phyloP scores from a whole-genome alignment of 2,888 invertebrate genomes.

The Mimumesa dahlbomi region DNA sequence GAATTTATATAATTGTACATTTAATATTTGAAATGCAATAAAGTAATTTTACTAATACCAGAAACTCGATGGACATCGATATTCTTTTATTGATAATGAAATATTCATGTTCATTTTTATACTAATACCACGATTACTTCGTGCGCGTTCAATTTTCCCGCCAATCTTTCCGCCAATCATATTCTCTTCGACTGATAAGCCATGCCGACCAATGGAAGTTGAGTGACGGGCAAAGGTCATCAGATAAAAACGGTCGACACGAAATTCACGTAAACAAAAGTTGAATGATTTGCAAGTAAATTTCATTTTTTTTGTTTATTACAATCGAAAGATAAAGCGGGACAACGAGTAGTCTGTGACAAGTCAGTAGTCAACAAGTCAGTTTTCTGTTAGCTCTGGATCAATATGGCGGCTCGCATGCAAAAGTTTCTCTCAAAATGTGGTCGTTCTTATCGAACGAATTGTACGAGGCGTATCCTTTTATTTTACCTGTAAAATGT shows the following conservation, averaged over 20 bases:
- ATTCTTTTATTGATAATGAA: too few species aligned
- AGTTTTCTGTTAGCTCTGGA: constrained; percentile 40
- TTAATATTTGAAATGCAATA: too few species aligned
- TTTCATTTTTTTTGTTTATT: neutral
- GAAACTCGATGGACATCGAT: too few species aligned
- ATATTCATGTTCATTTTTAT: too few species aligned
- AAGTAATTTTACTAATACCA: too few species aligned
- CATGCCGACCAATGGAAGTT: neutral
- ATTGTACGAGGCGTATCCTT: constrained; percentile 73
- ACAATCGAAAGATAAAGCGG: too few species aligned
- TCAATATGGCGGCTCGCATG: constrained; percentile 67
- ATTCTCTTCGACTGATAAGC: neutral
- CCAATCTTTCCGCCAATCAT: neutral
- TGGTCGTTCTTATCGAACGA: constrained; percentile 35
- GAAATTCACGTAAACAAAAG: neutral
- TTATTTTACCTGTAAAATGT: constrained; percentile 6
- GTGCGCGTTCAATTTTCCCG: neutral
- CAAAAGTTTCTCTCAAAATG: constrained; percentile 54
- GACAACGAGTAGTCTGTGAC: neutral
- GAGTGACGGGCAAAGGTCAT: constrained; percentile 7
- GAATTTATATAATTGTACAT: too few species aligned
- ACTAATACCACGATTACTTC: neutral
- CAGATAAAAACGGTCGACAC: constrained; percentile 1
- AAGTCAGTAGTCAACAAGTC: constrained; percentile 32
- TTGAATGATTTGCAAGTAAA: neutral